phyloP scores from a whole-genome alignment of 1,140 invertebrate genomes.

The Papilio polyxenes region DNA sequence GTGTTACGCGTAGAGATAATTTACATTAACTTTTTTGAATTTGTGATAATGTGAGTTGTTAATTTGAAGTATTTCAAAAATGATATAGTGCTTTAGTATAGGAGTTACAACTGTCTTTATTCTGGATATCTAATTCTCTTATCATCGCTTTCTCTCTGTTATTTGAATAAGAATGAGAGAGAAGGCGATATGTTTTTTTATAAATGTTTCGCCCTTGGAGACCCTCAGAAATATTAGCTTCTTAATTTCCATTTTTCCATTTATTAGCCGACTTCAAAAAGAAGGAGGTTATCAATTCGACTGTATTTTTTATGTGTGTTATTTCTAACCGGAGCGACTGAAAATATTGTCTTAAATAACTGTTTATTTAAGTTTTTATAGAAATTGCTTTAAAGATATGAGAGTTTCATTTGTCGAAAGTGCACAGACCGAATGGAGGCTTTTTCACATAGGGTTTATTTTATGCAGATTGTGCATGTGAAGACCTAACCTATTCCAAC shows the following conservation, averaged over 20 bases:
- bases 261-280: no score
- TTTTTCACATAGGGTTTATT: not conserved
- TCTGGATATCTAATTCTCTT: no score
- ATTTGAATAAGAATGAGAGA: not conserved
- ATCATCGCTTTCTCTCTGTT: not conserved
- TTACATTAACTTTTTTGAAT: not conserved
- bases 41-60: not conserved
- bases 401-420: not conserved
- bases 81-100: not conserved
- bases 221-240: not conserved
- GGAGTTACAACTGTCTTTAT: no score
- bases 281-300: no score
- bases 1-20: not conserved
- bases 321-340: no score
- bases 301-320: no score
- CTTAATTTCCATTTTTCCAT: no score
- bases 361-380: no score
- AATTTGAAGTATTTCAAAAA: not conserved
- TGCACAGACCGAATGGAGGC: not conserved
- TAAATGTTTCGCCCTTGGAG: not conserved
- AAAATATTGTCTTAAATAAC: no score
- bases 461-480: not conserved
- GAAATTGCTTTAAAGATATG: no score
- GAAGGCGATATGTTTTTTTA: no score
- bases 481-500: conserved; percentile 30